These are phyloP conservation scores for Coregonus ussuriensis DNA, from an alignment of 2,797 vertebrate species.

Conservation along the genomic window DNA sequence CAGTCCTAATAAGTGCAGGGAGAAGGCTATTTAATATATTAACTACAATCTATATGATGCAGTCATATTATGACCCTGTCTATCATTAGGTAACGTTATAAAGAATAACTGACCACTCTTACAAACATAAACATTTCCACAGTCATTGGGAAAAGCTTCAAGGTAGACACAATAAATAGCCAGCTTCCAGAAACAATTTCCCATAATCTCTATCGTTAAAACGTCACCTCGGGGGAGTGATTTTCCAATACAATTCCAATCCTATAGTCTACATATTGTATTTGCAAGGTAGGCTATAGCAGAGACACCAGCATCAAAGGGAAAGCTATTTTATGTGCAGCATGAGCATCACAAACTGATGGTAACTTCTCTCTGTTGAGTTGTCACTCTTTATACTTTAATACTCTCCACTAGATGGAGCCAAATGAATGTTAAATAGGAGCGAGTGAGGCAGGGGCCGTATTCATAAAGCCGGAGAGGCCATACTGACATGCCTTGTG, in stretches of 20 bases:
- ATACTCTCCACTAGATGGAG: constrained; percentile 7
- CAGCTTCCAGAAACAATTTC: neutral
- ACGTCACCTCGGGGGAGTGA: neutral
- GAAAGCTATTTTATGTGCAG: neutral
- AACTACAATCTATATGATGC: neutral
- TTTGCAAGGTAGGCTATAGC: neutral
- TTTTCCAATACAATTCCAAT: neutral
- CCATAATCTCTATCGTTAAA: neutral
- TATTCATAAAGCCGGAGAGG: too few species aligned
- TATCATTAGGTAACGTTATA: neutral
- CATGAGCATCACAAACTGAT: neutral
- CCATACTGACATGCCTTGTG: too few species aligned
- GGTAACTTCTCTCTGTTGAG: neutral
- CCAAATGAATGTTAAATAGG: constrained; percentile 11
- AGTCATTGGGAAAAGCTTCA: neutral
- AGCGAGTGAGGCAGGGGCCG: neutral
- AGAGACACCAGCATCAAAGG: neutral
- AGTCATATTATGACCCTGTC: neutral
- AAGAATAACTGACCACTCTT: neutral
- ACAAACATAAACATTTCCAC: neutral
- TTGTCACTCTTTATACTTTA: neutral
- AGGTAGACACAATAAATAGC: constrained; percentile 1
- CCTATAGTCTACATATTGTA: neutral
- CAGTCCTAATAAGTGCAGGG: neutral
- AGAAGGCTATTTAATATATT: neutral